Conservation (phyloP, 2,888 invertebrate genomes). For the Kryphioiulus occultus region DNA sequence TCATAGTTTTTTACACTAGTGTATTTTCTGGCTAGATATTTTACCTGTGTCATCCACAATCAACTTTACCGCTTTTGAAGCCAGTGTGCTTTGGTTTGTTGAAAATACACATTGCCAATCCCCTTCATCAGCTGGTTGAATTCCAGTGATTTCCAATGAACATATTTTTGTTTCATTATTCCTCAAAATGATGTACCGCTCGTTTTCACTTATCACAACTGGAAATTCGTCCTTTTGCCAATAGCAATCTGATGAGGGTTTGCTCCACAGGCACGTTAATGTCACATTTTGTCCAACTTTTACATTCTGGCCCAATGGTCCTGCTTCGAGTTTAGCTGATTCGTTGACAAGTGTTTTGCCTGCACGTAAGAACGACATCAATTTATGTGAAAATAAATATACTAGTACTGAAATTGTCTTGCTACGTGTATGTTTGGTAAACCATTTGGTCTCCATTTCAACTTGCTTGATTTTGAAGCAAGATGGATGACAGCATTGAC, state of each 20-base stretch:
- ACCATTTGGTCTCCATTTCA: too few relatives aligned
- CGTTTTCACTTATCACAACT: neutral
- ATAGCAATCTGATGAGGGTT: neutral
- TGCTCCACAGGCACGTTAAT: neutral
- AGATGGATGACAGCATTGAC: neutral
- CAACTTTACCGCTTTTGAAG: neutral
- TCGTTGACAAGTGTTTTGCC: neutral
- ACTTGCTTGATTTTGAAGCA: neutral
- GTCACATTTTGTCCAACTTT: neutral
- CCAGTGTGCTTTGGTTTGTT: neutral
- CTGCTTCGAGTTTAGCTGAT: neutral
- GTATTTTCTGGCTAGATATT: too few relatives aligned
- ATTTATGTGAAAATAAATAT: neutral
- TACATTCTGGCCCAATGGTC: neutral
- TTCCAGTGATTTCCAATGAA: neutral
- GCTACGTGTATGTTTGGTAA: too few relatives aligned
- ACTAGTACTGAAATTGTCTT: too few relatives aligned
- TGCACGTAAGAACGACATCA: neutral
- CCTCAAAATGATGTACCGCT: neutral
- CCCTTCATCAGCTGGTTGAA: constrained; percentile 14
- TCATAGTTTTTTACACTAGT: too few relatives aligned
- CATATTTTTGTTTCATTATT: neutral
- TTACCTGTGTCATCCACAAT: neutral
- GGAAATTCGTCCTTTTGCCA: neutral
- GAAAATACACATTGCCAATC: neutral